These are phyloP conservation scores for Corydoras maculifer DNA, from an alignment of 2,113 vertebrate species.

Conservation along the genomic window DNA sequence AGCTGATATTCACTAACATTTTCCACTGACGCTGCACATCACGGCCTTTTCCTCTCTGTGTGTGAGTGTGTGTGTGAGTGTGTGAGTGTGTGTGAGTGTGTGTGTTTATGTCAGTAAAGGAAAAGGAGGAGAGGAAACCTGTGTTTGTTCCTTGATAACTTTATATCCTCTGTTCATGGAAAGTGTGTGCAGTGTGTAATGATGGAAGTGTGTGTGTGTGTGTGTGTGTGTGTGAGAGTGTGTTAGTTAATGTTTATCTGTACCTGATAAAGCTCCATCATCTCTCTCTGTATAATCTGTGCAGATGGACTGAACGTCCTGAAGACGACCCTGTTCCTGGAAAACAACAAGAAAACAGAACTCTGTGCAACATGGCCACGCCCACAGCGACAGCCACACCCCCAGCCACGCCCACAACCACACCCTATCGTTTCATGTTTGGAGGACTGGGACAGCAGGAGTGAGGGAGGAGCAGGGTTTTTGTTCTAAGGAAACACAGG, in stretches of 20 bases:
- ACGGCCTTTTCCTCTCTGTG: constrained; percentile 22
- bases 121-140: constrained; percentile 51
- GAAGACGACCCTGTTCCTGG: constrained; percentile 45
- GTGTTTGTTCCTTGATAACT: constrained; percentile 47
- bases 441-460: too few relatives aligned
- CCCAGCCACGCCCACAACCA: background rate
- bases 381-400: background rate
- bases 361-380: background rate
- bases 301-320: constrained; percentile 60
- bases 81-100: constrained; percentile 8
- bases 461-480: too few relatives aligned
- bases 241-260: constrained; percentile 26
- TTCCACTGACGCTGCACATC: constrained; percentile 32
- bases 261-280: constrained; percentile 71
- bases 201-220: constrained; percentile 6
- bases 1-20: constrained; percentile 27
- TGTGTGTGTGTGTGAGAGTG: constrained; percentile 9
- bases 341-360: constrained; percentile 19
- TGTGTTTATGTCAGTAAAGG: constrained; percentile 36
- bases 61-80: constrained; percentile 11
- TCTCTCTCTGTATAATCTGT: constrained; percentile 53
- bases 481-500: too few relatives aligned
- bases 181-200: constrained; percentile 5
- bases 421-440: too few relatives aligned
- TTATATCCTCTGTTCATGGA: constrained; percentile 1